Conservation (phyloP, 2,888 invertebrate species). For the Stenodema calcarata region DNA sequence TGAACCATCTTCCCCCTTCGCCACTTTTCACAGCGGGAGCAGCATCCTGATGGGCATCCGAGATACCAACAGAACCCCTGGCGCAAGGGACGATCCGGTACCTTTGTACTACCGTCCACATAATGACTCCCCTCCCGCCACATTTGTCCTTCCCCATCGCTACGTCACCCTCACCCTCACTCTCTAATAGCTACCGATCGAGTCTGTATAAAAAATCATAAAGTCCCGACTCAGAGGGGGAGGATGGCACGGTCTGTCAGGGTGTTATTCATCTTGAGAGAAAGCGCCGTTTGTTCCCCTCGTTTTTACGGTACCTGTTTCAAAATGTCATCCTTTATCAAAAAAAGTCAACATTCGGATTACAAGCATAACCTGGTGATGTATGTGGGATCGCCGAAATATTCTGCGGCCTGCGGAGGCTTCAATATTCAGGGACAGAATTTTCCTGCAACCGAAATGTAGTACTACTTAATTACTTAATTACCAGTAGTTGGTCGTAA, state of each 20-base stretch:
- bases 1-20: background rate
- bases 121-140: slow-evolving; percentile 9
- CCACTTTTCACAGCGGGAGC: slow-evolving; percentile 18
- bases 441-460: too few species aligned
- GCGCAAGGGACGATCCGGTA: background rate
- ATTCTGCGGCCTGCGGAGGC: background rate
- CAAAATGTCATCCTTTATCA: background rate
- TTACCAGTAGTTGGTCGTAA: too few species aligned
- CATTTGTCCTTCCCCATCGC: background rate
- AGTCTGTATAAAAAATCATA: background rate
- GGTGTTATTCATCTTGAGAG: background rate
- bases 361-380: background rate
- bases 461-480: too few species aligned
- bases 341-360: background rate
- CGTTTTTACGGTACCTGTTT: background rate
- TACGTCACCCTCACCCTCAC: background rate
- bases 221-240: background rate
- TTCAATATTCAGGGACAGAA: background rate
- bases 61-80: background rate
- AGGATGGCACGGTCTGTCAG: background rate
- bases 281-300: background rate
- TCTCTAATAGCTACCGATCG: background rate
- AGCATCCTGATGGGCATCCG: background rate
- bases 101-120: slow-evolving; percentile 22
- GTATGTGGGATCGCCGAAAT: background rate